Base-by-base conservation (phyloP, 2,797 vertebrate genomes). In the Hippocampus kuda region DNA sequence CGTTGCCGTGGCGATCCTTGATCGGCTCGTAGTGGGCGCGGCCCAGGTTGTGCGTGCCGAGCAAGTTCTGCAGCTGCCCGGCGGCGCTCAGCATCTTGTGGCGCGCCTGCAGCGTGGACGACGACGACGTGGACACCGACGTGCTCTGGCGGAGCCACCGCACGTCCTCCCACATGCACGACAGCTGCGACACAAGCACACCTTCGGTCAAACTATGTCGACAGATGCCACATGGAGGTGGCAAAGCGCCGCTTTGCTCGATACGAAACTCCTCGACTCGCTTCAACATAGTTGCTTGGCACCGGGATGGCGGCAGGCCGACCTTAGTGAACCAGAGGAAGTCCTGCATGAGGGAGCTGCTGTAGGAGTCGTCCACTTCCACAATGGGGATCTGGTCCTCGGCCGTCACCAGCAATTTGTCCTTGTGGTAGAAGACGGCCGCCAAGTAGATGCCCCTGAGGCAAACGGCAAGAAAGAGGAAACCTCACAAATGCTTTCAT, bases 301-400 rank as follows among this genome's bases (percentile, higher is more conserved):
- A 56, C 0, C 8, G 6, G 5, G 49, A 51, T 7, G 49, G 18
- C 6, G 20, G 20, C 22, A 18, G n/a, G 4, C 41, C 6, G 22
- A 27, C 97, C 95, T 99, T 99, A 48, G 94, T 94, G 90, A 98
- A 99, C 97, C 97, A 99, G 61, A 97, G 92, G 89, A 99, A 98
- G 89, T 98, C 97, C 86, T 97, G 96, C 90, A 89, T 95, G 80
- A 98, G 91, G 64, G 94, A 93, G 85, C 93, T 95, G 88, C 92
- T 87, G 81, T 94, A 95, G 73, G 93, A 95, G 85, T 98, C 95
- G 70, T 98, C 97, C 66, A 98, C 95, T 91, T 99, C 96, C 88
- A 97, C 96, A 70, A 99, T 96, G 65, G 97, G 97, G 81, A 99
- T 92, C 87, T 98, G 96, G 84, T 99, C 97, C 91, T 99, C 97